Conservation (phyloP, 2,797 vertebrate species). For the Limosa lapponica region DNA sequence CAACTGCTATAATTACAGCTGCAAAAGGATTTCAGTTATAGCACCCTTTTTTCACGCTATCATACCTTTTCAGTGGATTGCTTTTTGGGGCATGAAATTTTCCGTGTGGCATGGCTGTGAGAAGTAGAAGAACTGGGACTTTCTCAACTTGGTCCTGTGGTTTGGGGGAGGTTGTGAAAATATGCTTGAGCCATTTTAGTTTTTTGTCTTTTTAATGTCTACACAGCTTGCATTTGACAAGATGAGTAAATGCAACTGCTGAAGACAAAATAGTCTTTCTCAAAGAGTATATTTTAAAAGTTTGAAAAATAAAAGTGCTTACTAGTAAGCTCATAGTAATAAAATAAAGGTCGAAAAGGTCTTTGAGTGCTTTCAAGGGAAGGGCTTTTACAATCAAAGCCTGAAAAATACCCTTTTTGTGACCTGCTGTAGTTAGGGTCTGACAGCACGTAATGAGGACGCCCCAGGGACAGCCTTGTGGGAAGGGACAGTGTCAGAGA, state of each 20-base stretch:
- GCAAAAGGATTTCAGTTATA: constrained; percentile 9
- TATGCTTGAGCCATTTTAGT: rapidly evolving
- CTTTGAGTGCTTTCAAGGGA: not conserved
- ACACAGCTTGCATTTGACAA: not conserved
- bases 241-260: not conserved
- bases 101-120: not conserved
- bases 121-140: not conserved
- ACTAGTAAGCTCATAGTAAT: not conserved
- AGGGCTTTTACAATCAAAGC: not conserved
- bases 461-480: not conserved
- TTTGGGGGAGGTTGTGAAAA: not conserved
- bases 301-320: not conserved
- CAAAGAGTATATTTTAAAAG: not conserved
- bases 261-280: not conserved
- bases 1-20: not conserved
- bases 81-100: not conserved
- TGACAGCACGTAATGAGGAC: not conserved
- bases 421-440: not conserved
- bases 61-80: not conserved
- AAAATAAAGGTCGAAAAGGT: not conserved
- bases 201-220: not conserved
- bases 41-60: not conserved
- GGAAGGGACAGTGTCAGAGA: not conserved
- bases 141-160: not conserved
- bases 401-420: not conserved